phyloP scores from a whole-genome alignment of 2,113 vertebrate genomes.

The Oryzias celebensis region DNA sequence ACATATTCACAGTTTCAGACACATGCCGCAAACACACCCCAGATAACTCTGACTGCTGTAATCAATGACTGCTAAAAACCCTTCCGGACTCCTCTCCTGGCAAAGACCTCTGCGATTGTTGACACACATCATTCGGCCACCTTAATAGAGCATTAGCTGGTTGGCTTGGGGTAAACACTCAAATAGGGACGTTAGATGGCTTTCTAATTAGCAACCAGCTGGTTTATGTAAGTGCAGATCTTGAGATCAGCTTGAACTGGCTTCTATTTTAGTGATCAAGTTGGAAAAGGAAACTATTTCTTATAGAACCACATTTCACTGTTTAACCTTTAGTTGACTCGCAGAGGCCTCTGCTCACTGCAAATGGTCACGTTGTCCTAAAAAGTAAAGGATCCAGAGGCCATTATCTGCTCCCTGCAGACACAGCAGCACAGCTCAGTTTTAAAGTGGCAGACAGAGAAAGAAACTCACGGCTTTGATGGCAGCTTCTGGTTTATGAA shows the following conservation, averaged over 20 bases:
- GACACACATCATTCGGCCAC: constrained; percentile 44
- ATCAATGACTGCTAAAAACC: constrained; percentile 11
- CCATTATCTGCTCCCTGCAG: constrained; percentile 37
- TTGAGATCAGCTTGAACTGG: constrained; percentile 39
- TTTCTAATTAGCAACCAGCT: constrained; percentile 33
- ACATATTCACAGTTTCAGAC: too few species aligned
- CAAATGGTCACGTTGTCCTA: constrained; percentile 1
- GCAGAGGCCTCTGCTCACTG: background rate
- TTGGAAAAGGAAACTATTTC: too few species aligned
- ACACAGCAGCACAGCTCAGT: background rate
- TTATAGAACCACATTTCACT: too few species aligned
- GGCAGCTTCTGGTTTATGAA: constrained; percentile 15
- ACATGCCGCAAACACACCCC: too few species aligned
- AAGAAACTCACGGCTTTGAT: constrained; percentile 22
- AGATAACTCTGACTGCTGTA: constrained; percentile 15
- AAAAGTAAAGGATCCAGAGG: background rate
- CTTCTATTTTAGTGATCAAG: constrained; percentile 2
- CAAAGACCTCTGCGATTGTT: constrained; percentile 23
- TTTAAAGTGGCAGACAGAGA: constrained; percentile 9
- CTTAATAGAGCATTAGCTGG: constrained; percentile 51
- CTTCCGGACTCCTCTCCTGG: background rate
- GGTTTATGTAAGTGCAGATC: constrained; percentile 36
- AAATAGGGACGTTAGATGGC: constrained; percentile 24
- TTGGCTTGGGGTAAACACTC: constrained; percentile 29
- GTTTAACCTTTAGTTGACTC: background rate